Evolutionary conservation across 2,113 vertebrate genomes (phyloP).

Genomic region (Promerops cafer): DNA sequence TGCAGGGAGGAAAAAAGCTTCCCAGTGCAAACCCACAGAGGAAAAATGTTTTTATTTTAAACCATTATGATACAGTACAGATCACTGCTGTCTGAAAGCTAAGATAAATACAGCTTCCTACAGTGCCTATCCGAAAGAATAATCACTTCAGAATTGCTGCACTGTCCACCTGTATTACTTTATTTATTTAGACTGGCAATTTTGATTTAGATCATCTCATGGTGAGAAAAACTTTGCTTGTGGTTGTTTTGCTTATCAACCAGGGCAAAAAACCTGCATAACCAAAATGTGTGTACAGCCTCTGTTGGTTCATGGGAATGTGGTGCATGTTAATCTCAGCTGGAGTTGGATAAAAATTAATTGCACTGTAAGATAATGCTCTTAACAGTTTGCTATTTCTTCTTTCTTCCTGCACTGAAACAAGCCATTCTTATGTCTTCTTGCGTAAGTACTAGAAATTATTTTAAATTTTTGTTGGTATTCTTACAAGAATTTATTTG

Average conservation of each 20-base stretch:
- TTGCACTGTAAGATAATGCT: neutral
- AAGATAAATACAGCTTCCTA: slow-evolving; percentile 31
- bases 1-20: neutral
- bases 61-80: neutral
- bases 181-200: slow-evolving; percentile 32
- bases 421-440: neutral
- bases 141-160: slow-evolving; percentile 33
- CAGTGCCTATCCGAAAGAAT: slow-evolving; percentile 24
- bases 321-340: neutral
- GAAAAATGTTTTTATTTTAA: neutral
- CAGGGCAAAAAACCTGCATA: neutral
- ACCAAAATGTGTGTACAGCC: neutral
- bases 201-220: slow-evolving; percentile 21
- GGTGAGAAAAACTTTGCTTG: neutral
- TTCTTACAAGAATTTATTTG: neutral
- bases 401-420: neutral
- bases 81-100: neutral
- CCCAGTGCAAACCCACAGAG: neutral
- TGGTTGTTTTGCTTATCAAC: neutral
- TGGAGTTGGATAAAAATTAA: neutral
- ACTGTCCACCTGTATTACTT: neutral
- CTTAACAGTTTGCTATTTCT: neutral
- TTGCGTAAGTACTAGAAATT: neutral
- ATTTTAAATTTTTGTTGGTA: neutral
- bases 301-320: neutral